A percentile compares a stretch with the other conserved stretches of the same genome.
phyloP scores from a whole-genome alignment of 2,113 vertebrate genomes.

The Heptranchias perlo region DNA sequence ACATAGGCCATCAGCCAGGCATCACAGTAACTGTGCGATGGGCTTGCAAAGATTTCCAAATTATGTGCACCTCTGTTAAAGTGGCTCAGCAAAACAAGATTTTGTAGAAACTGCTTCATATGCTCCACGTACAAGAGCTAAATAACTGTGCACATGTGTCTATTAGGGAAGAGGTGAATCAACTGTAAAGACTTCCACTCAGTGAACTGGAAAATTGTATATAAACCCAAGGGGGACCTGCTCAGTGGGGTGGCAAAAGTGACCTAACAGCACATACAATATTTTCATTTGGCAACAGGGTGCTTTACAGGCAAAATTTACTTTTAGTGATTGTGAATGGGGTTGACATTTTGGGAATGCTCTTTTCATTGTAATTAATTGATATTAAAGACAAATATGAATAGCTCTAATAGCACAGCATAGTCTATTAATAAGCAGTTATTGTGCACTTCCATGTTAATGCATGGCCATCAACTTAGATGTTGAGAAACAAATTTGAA shows the following conservation, averaged over 20 bases:
- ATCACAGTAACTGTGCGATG: background rate
- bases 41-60: background rate
- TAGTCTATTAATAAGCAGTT: background rate
- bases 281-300: background rate
- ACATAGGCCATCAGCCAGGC: background rate
- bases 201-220: slow-evolving; percentile 5
- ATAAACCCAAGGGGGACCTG: background rate
- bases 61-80: background rate
- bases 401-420: background rate
- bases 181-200: background rate
- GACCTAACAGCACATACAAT: background rate
- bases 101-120: background rate
- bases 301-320: background rate
- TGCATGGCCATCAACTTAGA: background rate
- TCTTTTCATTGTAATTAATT: background rate
- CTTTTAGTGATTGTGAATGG: background rate
- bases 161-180: background rate
- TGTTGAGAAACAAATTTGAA: background rate
- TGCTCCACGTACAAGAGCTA: background rate
- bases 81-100: background rate
- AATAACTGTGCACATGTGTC: background rate
- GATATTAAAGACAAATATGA: background rate
- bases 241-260: slow-evolving; percentile 1
- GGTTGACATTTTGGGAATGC: background rate
- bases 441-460: background rate